Evolutionary conservation across 2,888 invertebrate genomes (phyloP), one percentile per base, ranked within the genome.

Genomic region (Mesorhabditis spiculigera): DNA sequence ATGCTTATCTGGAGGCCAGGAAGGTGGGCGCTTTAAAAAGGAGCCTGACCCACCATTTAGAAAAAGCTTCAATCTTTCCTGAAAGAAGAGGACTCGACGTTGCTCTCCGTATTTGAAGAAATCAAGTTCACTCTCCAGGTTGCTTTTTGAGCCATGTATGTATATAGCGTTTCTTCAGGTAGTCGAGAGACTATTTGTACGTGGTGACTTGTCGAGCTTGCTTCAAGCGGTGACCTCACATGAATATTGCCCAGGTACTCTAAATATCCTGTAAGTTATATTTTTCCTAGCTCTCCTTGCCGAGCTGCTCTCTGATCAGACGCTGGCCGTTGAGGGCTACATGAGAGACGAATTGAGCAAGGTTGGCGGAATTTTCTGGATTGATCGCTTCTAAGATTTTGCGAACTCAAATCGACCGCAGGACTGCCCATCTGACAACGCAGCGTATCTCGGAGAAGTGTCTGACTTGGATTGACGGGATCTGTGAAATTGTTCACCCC

Each of bases 1-100:
- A 82, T 5, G 61, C 75, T 10, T 84, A 81, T 70, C 74, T 84
- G 6, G 71, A 74, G 61, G 76, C 81, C 5, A 69, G 83, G 64
- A 77, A 75, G 74, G 82, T 81, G 28, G 0, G 62, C 45, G 13
- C 42, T 42, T 45, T 42, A 43, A 41, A 13, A 10, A 10, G 66
- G 10, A 13, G 8, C 6, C 16, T 41, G 4, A 43, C 13, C 43
- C 28, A 10, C 10, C 10, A 41, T 16, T 64, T n/a, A 10, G 58
- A 58, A 58, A 13, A 58, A 58, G 58, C n/a, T 58, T 10, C n/a
- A n/a, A 10, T 58, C 10, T 4, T 58, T 58, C 5, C 71, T 75
- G 41, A 71, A 78, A 13, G 73, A 77, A 42, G 73, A 72, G 16
- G 75, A 73, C 4, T 71, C 73, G 5, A 75, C 80, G 10, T 72